These are phyloP conservation scores for Mimas tiliae DNA, from an alignment of 2,888 invertebrate species.

Conservation along the genomic window DNA sequence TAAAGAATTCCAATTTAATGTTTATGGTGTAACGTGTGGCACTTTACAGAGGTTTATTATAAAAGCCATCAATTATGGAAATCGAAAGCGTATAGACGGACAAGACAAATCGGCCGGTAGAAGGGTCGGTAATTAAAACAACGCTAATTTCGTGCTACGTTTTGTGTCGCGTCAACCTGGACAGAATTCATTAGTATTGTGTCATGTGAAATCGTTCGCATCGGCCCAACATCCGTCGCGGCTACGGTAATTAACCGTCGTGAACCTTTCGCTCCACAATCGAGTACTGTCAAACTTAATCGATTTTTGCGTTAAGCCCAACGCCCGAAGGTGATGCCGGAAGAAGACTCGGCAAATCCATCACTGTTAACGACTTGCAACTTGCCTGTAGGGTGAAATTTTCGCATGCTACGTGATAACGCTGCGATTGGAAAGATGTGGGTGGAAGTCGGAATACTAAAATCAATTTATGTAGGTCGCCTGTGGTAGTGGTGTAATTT, in stretches of 20 bases:
- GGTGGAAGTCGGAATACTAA: slow-evolving; percentile 48
- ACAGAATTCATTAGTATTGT: slow-evolving; percentile 77
- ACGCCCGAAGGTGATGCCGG: slow-evolving; percentile 56
- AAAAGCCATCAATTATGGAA: slow-evolving; percentile 55
- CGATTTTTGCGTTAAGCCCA: slow-evolving; percentile 69
- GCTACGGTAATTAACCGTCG: slow-evolving; percentile 64
- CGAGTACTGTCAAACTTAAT: slow-evolving; percentile 76
- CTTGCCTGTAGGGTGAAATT: slow-evolving; percentile 56
- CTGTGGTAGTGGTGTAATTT: slow-evolving; percentile 13
- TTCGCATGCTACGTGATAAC: slow-evolving; percentile 50
- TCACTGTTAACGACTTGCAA: slow-evolving; percentile 63
- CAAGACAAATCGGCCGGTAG: slow-evolving; percentile 46
- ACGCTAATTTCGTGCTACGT: slow-evolving; percentile 59
- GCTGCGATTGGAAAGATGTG: slow-evolving; percentile 47
- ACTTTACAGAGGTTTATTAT: slow-evolving; percentile 39
- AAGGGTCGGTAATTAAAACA: slow-evolving; percentile 61
- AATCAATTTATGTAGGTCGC: slow-evolving; percentile 47
- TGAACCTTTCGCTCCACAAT: slow-evolving; percentile 66
- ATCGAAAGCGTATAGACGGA: slow-evolving; percentile 51
- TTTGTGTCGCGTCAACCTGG: slow-evolving; percentile 64
- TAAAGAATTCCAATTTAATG: slow-evolving; percentile 31
- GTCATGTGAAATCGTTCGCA: slow-evolving; percentile 59
- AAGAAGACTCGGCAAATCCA: slow-evolving; percentile 57
- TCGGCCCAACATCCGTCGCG: slow-evolving; percentile 55
- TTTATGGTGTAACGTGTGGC: slow-evolving; percentile 34